Base-by-base conservation (phyloP, 2,888 invertebrate species). In the Agrochola lychnidis region DNA sequence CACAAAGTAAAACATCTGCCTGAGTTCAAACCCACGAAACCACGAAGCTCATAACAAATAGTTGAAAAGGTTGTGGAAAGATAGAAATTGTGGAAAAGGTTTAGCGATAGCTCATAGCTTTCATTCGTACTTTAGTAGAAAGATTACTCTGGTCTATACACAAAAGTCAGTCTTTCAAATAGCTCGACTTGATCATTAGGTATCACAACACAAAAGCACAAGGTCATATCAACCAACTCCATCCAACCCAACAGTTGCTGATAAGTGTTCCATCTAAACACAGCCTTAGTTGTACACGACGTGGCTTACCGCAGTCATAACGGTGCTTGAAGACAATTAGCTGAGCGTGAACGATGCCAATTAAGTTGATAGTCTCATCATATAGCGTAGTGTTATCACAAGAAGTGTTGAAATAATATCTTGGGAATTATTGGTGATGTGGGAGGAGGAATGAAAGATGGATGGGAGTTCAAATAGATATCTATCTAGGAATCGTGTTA, bases 271-370 rank as follows among this genome's bases (percentile, higher is more conserved):
- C 73, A 51, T 85, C 73, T 78, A 57, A 53, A 73, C 83, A 73
- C 62, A 66, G 25, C 79, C 51, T 85, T 70, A 76, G 53, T n/a
- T 19, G 42, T 72, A 64, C 73, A 72, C 40, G 70, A 69, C 56
- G 84, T 72, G 73, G 76, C 64, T 71, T 73, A 87, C 84, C 84
- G 72, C 76, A 71, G 73, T 70, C 68, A 71, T 84, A 87, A 84
- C 87, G 84, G 87, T 74, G 63, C 67, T 75, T 72, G 56, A 62
- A 78, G 77, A 76, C 85, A 78, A 85, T 85, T 87, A 87, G 81
- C 66, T 57, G 61, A 81, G 73, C 72, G 57, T 81, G 87, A 81
- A 84, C 78, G 70, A 56, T 66, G 64, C 64, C 75, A 84, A 86
- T 84, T 86, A 86, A 73, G 51, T 71, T 84, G 57, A 84, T 77